phyloP scores from a whole-genome alignment of 2,797 vertebrate genomes.

The Sarcophilus harrisii region DNA sequence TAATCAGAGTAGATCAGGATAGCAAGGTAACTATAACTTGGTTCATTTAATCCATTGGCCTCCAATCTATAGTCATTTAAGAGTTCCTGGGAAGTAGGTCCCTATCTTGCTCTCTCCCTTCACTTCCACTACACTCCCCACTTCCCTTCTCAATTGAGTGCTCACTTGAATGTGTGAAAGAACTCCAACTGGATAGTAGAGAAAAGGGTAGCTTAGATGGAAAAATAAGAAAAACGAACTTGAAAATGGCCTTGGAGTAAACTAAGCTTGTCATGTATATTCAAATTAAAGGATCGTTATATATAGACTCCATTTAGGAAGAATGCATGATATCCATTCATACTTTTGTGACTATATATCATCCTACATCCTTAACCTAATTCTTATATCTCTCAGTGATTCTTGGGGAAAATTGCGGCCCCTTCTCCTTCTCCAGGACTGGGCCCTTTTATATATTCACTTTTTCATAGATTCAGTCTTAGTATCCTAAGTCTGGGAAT shows the following conservation, averaged over 20 bases:
- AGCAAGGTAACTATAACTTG: accelerated
- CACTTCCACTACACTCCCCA: background rate
- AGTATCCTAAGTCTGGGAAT: background rate
- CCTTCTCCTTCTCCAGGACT: background rate
- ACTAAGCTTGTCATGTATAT: background rate
- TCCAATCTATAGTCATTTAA: background rate
- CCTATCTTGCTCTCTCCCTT: background rate
- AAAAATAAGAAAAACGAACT: background rate
- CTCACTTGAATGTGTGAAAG: background rate
- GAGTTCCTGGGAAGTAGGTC: background rate
- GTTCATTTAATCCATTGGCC: background rate
- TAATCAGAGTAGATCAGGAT: background rate
- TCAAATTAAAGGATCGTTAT: background rate
- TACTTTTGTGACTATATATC: background rate
- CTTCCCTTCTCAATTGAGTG: background rate
- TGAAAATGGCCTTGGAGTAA: background rate
- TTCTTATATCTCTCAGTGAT: background rate
- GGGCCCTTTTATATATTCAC: background rate
- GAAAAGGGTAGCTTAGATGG: background rate
- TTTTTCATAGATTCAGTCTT: background rate
- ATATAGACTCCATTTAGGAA: background rate
- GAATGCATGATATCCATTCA: background rate
- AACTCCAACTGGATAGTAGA: background rate
- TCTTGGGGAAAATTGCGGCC: background rate
- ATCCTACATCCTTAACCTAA: background rate